Conservation (phyloP, 1,140 invertebrate species). For the Odontomachus brunneus region DNA sequence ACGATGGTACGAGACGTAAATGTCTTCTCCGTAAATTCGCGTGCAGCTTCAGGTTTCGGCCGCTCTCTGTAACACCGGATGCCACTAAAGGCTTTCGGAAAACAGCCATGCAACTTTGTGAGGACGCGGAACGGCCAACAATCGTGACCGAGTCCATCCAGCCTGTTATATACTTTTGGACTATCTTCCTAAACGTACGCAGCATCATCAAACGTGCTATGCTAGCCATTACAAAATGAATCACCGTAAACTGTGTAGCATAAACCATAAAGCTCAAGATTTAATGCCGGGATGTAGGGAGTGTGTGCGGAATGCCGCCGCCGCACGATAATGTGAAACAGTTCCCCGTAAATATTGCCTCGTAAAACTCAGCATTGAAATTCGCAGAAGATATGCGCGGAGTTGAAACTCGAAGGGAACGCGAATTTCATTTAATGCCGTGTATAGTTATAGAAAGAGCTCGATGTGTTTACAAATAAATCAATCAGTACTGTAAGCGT, state of each 20-base stretch:
- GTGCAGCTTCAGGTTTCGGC: constrained; percentile 5
- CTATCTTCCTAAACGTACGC: constrained; percentile 12
- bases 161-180: background rate
- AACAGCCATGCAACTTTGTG: constrained; percentile 4
- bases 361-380: constrained; percentile 29
- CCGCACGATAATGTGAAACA: background rate
- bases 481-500: too few relatives aligned
- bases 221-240: background rate
- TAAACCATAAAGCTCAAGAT: constrained; percentile 34
- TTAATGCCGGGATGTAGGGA: constrained; percentile 46
- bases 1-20: background rate
- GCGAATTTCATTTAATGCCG: background rate
- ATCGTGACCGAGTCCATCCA: background rate
- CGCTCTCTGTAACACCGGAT: background rate
- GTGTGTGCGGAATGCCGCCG: constrained; percentile 41
- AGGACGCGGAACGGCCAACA: background rate
- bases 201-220: constrained; percentile 1
- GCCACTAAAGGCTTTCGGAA: background rate
- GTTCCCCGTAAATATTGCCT: constrained; percentile 20
- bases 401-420: constrained; percentile 1
- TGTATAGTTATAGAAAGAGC: constrained; percentile 12
- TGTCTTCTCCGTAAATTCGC: background rate
- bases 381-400: background rate
- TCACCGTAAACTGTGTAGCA: constrained; percentile 58
- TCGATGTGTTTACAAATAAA: background rate